These are phyloP conservation scores for Rousettus madagascariensis DNA, from an alignment of 2,797 vertebrate species.

Conservation along the genomic window DNA sequence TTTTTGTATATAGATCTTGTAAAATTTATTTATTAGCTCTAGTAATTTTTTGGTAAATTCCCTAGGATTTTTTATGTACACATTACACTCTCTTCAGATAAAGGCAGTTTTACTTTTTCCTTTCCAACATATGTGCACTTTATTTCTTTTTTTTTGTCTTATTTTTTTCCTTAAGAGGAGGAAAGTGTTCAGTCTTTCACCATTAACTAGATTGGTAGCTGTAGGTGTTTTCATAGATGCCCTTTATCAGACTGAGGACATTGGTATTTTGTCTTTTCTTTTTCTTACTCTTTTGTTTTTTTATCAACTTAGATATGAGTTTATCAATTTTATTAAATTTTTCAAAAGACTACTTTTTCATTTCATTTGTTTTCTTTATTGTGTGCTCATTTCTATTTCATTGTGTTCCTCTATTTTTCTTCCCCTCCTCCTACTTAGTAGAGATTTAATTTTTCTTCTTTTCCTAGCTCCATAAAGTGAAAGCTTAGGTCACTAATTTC, in stretches of 20 bases:
- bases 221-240: background rate
- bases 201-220: background rate
- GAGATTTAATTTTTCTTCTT: background rate
- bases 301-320: background rate
- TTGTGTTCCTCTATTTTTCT: background rate
- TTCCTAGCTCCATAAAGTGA: background rate
- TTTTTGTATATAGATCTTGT: background rate
- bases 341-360: background rate
- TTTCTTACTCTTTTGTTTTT: background rate
- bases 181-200: background rate
- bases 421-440: background rate
- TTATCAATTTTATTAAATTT: background rate
- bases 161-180: background rate
- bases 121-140: background rate
- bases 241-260: background rate
- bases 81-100: background rate
- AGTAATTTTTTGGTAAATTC: background rate
- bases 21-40: background rate
- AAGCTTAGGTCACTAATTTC: background rate
- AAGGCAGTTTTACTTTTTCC: background rate
- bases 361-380: background rate
- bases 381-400: background rate
- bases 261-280: background rate
- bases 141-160: conserved; percentile 10
- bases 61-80: background rate